Evolutionary conservation across 2,888 invertebrate species (phyloP).

Genomic region (Agriotes lineatus): DNA sequence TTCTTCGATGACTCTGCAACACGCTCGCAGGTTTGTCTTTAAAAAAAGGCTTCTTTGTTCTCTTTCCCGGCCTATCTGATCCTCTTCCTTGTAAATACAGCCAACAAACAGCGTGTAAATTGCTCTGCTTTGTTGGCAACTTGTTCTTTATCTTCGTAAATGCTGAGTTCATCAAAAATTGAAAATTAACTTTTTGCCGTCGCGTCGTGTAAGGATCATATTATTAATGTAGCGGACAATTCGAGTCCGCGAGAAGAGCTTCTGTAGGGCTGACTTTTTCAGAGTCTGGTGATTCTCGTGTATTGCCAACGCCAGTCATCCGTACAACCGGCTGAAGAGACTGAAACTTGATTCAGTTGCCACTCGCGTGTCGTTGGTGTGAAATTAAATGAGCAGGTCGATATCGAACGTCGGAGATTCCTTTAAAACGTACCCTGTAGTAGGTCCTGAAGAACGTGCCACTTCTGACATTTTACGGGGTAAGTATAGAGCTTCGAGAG

Average conservation of each 20-base stretch:
- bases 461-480: not conserved
- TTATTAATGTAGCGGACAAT: slow-evolving; percentile 10
- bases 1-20: slow-evolving; percentile 46
- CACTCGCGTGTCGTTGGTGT: slow-evolving; percentile 32
- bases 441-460: not conserved
- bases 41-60: slow-evolving; percentile 51
- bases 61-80: slow-evolving; percentile 50
- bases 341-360: slow-evolving; percentile 32
- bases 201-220: slow-evolving; percentile 12
- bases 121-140: slow-evolving; percentile 54
- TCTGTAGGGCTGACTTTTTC: not conserved
- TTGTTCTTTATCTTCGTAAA: slow-evolving; percentile 46
- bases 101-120: slow-evolving; percentile 56
- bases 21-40: slow-evolving; percentile 45
- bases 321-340: slow-evolving; percentile 17
- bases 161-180: slow-evolving; percentile 57
- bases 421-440: slow-evolving; percentile 22
- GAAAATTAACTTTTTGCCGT: slow-evolving; percentile 45
- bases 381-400: slow-evolving; percentile 38
- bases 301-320: slow-evolving; percentile 24
- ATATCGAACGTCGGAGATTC: slow-evolving; percentile 34
- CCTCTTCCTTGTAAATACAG: slow-evolving; percentile 49
- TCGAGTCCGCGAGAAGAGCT: not conserved
- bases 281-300: slow-evolving; percentile 9
- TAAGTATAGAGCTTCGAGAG: not conserved